Evolutionary conservation across 2,113 vertebrate species (phyloP).

Genomic region (Chascanopsetta lugubris): DNA sequence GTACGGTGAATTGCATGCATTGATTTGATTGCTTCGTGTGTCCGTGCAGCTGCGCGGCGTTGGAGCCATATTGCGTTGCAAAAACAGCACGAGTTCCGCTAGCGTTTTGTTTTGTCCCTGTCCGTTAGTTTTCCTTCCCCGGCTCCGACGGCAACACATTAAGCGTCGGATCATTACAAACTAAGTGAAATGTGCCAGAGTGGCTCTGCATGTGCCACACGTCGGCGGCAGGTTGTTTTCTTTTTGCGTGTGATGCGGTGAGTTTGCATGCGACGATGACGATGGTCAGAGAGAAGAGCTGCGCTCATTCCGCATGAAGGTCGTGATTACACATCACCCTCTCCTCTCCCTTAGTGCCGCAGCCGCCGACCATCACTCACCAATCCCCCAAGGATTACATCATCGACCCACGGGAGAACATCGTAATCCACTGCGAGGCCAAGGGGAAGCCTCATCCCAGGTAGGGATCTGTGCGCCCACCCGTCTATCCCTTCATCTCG

Average conservation of each 20-base stretch:
- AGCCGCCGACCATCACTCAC: slow-evolving; percentile 94
- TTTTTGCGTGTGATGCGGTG: background rate
- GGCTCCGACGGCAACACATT: slow-evolving; percentile 55
- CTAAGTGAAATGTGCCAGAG: slow-evolving; percentile 54
- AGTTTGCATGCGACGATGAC: slow-evolving; percentile 48
- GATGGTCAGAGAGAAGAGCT: too few species aligned
- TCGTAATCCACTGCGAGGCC: slow-evolving; percentile 94
- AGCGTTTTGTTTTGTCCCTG: slow-evolving; percentile 52
- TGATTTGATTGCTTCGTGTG: slow-evolving; percentile 53
- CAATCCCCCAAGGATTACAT: slow-evolving; percentile 99
- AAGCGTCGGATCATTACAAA: slow-evolving; percentile 40
- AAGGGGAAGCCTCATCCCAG: slow-evolving; percentile 96
- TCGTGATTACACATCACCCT: slow-evolving; percentile 48
- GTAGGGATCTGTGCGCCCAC: slow-evolving; percentile 73
- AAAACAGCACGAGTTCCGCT: slow-evolving; percentile 52
- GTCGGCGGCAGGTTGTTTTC: background rate
- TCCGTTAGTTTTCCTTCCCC: slow-evolving; percentile 59
- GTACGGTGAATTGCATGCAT: slow-evolving; percentile 77
- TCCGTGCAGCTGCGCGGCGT: slow-evolving; percentile 27
- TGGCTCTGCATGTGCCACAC: slow-evolving; percentile 54
- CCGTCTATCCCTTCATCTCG: too few species aligned
- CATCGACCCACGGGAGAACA: slow-evolving; percentile 95
- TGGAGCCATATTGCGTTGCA: slow-evolving; percentile 39
- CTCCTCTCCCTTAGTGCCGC: slow-evolving; percentile 84
- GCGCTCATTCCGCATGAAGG: slow-evolving; percentile 58